phyloP scores from a whole-genome alignment of 2,113 vertebrate genomes.

The Thalassoma bifasciatum region DNA sequence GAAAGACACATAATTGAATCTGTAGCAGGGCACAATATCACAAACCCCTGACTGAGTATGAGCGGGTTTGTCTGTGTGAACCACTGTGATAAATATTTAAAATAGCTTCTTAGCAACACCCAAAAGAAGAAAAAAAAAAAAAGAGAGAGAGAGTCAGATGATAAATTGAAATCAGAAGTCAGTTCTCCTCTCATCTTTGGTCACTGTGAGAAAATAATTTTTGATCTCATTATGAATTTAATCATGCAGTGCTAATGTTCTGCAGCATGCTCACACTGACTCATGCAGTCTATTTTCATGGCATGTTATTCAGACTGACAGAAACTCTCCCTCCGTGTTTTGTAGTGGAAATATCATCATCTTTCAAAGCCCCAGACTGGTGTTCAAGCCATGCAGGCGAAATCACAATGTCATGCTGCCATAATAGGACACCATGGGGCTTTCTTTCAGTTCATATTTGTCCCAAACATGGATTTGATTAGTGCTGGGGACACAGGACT shows the following conservation, averaged over 20 bases:
- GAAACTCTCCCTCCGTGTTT: not conserved
- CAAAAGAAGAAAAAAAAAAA: not conserved
- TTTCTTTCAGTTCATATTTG: not conserved
- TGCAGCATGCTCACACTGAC: not conserved
- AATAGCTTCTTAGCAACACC: constrained; percentile 7
- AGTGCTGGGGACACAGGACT: too few relatives aligned
- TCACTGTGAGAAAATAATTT: constrained; percentile 7
- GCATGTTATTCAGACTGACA: not conserved
- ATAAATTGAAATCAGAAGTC: constrained; percentile 22
- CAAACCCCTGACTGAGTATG: constrained; percentile 34
- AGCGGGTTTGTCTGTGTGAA: constrained; percentile 20
- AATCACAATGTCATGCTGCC: not conserved
- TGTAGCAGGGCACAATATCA: constrained; percentile 51
- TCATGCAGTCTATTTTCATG: constrained; percentile 19
- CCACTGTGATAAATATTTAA: constrained; percentile 16
- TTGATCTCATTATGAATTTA: constrained; percentile 39
- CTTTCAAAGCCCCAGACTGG: not conserved
- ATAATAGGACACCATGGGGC: not conserved
- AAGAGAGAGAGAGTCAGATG: too few relatives aligned
- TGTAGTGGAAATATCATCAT: not conserved
- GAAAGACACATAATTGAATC: constrained; percentile 71
- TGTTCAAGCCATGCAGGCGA: not conserved
- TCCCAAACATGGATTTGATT: not conserved
- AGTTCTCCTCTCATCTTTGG: constrained; percentile 8
- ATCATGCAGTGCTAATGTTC: constrained; percentile 21